A percentile compares a stretch with the other conserved stretches of the same genome.
Conservation (phyloP, 2,797 vertebrate species). For the Phaenicophaeus curvirostris region DNA sequence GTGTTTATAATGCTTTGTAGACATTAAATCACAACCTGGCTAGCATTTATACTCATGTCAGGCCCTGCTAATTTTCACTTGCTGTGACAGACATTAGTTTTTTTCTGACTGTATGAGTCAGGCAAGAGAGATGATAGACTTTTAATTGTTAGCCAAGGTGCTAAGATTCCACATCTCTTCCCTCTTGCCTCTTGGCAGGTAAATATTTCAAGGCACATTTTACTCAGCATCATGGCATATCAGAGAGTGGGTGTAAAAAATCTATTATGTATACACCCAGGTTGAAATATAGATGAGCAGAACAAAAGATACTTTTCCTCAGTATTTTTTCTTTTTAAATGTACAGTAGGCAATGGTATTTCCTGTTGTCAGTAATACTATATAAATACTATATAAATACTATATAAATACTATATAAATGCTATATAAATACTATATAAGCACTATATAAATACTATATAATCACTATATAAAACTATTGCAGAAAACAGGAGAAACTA, state of each 20-base stretch:
- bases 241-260: background rate
- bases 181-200: background rate
- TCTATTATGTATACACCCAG: background rate
- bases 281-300: background rate
- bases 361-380: background rate
- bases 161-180: background rate
- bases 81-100: background rate
- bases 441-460: too few relatives aligned
- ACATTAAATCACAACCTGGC: background rate
- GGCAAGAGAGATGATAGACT: background rate
- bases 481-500: background rate
- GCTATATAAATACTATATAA: background rate
- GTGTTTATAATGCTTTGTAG: constrained; percentile 22
- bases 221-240: background rate
- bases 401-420: too few relatives aligned
- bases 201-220: background rate
- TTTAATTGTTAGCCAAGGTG: background rate
- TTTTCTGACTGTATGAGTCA: background rate
- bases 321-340: background rate
- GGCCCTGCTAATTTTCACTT: constrained; percentile 28
- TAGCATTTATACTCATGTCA: constrained; percentile 1
- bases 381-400: too few relatives aligned
- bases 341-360: background rate
- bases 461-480: too few relatives aligned
- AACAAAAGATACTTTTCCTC: background rate